These are phyloP conservation scores for Leuciscus idus DNA, from an alignment of 2,113 vertebrate species.

Conservation along the genomic window DNA sequence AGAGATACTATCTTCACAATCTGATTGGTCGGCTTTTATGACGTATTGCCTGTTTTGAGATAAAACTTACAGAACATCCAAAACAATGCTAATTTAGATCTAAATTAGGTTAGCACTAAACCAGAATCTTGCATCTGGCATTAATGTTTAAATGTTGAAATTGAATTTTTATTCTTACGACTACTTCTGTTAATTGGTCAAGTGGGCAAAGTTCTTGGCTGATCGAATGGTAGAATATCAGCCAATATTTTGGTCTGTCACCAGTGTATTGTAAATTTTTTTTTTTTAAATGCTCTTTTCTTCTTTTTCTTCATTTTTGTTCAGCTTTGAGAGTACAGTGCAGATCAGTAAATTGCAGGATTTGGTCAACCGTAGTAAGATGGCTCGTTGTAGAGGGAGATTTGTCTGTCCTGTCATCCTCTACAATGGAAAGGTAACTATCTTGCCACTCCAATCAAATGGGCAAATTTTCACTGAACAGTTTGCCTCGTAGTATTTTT, in stretches of 20 bases:
- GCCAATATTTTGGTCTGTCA: neutral
- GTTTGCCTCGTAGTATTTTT: neutral
- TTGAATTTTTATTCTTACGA: neutral
- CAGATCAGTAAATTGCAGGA: slow-evolving; percentile 93
- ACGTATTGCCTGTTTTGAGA: too few species aligned
- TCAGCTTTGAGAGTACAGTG: slow-evolving; percentile 90
- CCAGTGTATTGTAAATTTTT: neutral
- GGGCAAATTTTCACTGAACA: neutral
- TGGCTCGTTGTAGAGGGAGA: slow-evolving; percentile 93
- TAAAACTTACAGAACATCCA: too few species aligned
- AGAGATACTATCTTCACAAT: too few species aligned
- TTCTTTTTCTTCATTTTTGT: slow-evolving; percentile 31
- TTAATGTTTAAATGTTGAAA: neutral
- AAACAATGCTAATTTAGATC: too few species aligned
- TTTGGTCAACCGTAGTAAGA: slow-evolving; percentile 92
- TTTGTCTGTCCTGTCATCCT: slow-evolving; percentile 98
- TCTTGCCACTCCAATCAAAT: neutral
- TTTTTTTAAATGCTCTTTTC: neutral
- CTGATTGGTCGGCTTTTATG: too few species aligned
- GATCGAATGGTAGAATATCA: neutral
- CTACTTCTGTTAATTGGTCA: neutral
- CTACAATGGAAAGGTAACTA: slow-evolving; percentile 94
- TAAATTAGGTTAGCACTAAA: neutral
- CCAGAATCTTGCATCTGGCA: neutral
- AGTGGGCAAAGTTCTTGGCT: neutral